These are phyloP conservation scores for Zelleria hepariella DNA, from an alignment of 2,888 invertebrate genomes.

Conservation along the genomic window DNA sequence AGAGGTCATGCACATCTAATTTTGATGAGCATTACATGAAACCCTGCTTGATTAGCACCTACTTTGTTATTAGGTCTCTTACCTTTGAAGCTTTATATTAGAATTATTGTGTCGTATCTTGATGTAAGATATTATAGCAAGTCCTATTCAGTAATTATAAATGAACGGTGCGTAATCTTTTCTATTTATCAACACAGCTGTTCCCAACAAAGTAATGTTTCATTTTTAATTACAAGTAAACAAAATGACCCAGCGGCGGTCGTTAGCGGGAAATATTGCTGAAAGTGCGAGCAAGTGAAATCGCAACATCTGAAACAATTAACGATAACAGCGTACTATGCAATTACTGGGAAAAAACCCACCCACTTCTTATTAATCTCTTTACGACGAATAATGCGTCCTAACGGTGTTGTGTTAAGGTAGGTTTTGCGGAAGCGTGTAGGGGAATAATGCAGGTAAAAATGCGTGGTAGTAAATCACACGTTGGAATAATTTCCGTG, in stretches of 20 bases:
- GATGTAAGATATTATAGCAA: no score
- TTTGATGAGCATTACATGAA: no score
- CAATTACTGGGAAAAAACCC: background rate
- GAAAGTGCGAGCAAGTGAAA: background rate
- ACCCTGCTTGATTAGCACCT: no score
- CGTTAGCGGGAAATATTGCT: background rate
- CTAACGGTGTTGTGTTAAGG: background rate
- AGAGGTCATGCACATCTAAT: no score
- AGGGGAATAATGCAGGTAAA: conserved; percentile 39
- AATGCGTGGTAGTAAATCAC: conserved; percentile 49
- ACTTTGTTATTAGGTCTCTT: no score
- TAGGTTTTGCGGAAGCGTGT: background rate
- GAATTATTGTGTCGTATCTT: no score
- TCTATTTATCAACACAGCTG: background rate
- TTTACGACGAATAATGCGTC: background rate
- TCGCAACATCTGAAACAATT: background rate
- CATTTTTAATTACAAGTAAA: background rate
- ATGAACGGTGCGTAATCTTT: no score
- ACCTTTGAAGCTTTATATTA: no score
- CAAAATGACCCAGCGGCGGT: background rate
- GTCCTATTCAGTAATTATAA: no score
- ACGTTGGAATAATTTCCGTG: conserved; percentile 46
- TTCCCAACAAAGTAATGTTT: background rate
- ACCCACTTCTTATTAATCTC: background rate
- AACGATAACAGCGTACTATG: background rate